Evolutionary conservation across 2,113 vertebrate species (phyloP).

Genomic region (Vimba vimba): DNA sequence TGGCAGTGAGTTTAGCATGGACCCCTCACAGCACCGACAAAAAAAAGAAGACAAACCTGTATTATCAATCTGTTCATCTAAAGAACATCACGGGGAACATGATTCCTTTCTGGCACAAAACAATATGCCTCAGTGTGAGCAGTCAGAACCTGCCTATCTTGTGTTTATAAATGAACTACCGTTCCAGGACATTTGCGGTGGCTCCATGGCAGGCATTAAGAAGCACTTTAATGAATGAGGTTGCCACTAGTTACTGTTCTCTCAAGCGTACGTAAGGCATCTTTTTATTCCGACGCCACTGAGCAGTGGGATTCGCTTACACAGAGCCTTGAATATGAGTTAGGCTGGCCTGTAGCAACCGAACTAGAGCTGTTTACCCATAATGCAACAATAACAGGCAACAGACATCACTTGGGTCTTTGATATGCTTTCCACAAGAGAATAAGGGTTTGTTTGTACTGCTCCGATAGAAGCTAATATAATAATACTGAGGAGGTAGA

Average conservation of each 20-base stretch:
- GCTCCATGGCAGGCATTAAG: conserved; percentile 72
- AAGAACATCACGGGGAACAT: conserved; percentile 37
- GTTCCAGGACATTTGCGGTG: conserved; percentile 77
- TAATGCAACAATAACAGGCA: conserved; percentile 38
- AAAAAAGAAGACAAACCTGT: conserved; percentile 7
- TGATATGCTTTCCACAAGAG: conserved; percentile 17
- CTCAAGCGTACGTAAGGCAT: conserved; percentile 68
- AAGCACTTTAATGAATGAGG: conserved; percentile 76
- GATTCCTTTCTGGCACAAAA: conserved; percentile 41
- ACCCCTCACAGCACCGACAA: neutral
- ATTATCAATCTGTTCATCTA: conserved; percentile 36
- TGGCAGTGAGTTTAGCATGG: neutral
- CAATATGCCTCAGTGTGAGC: conserved; percentile 33
- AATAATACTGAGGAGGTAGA: neutral
- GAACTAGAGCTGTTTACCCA: conserved; percentile 60
- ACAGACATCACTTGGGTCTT: conserved; percentile 13
- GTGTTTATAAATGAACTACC: conserved; percentile 57
- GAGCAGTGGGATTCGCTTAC: conserved; percentile 67
- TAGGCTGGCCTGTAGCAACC: conserved; percentile 44
- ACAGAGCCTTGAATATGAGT: conserved; percentile 57
- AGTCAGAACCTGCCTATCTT: conserved; percentile 53
- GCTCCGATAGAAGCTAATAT: conserved; percentile 19
- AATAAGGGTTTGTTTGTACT: conserved; percentile 52
- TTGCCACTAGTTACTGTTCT: conserved; percentile 80
- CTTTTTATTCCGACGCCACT: conserved; percentile 54